Percentiles rank a stretch among this genome's conserved stretches.
Evolutionary conservation across 2,888 invertebrate species (phyloP).

Genomic region (Ditula angustiorana): DNA sequence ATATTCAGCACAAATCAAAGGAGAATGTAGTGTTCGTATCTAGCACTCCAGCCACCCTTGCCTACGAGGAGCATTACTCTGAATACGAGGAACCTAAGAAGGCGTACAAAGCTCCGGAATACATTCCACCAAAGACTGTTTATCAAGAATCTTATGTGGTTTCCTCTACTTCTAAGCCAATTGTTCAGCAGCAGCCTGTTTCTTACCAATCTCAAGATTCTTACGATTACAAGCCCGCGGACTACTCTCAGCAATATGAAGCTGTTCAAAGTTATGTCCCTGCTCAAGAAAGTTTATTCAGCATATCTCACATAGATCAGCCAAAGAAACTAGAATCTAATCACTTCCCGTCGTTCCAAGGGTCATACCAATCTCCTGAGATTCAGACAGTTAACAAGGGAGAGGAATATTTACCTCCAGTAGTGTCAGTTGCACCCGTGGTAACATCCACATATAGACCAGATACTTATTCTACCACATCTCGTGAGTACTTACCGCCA

Average conservation of each 20-base stretch:
- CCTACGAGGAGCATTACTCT: slow-evolving; percentile 73
- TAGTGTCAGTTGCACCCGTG: slow-evolving; percentile 56
- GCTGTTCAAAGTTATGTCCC: slow-evolving; percentile 48
- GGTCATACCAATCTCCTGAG: slow-evolving; percentile 69
- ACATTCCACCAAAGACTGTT: slow-evolving; percentile 60
- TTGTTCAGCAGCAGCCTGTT: slow-evolving; percentile 61
- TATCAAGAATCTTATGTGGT: slow-evolving; percentile 61
- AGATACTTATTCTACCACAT: slow-evolving; percentile 59
- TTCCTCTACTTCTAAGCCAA: slow-evolving; percentile 61
- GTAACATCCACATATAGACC: slow-evolving; percentile 66
- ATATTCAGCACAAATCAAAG: slow-evolving; percentile 56
- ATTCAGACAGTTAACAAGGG: slow-evolving; percentile 72
- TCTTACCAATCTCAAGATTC: slow-evolving; percentile 57
- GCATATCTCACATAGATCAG: slow-evolving; percentile 60
- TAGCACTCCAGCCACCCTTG: slow-evolving; percentile 68
- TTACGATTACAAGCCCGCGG: slow-evolving; percentile 57
- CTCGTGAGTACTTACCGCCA: slow-evolving; percentile 47
- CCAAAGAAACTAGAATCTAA: slow-evolving; percentile 66
- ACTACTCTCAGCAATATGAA: slow-evolving; percentile 52
- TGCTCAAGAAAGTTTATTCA: slow-evolving; percentile 57
- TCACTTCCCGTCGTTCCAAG: slow-evolving; percentile 64
- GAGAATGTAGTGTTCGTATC: slow-evolving; percentile 67
- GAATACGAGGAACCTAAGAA: slow-evolving; percentile 65
- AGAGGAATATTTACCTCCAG: slow-evolving; percentile 76
- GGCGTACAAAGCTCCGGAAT: slow-evolving; percentile 58